Evolutionary conservation across 37 sponge, comb jelly and placozoan genomes (phyloP).

Genomic region (Geodia barretti): DNA sequence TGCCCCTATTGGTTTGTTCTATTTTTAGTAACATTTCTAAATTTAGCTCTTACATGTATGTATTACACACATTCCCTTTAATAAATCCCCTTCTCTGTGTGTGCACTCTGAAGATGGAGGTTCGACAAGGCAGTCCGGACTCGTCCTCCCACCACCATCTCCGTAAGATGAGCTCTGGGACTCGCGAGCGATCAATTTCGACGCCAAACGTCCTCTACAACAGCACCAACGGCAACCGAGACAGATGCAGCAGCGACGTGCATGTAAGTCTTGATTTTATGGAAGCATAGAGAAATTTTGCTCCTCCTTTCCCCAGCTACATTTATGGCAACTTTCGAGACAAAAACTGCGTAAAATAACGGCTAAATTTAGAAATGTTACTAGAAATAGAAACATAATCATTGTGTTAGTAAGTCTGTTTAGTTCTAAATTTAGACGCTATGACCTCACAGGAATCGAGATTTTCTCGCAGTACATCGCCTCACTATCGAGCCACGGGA

Average conservation of each 20-base stretch:
- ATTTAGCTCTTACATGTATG: too few species aligned
- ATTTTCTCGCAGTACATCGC: conserved; percentile 54
- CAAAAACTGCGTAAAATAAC: too few species aligned
- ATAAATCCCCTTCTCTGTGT: too few species aligned
- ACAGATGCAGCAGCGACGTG: conserved; percentile 19
- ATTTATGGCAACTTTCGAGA: too few species aligned
- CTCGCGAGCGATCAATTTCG: conserved; percentile 77
- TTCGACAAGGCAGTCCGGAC: not conserved
- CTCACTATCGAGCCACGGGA: conserved; percentile 39
- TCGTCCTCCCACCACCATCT: not conserved
- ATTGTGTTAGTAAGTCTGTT: not conserved
- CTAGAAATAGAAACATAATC: too few species aligned
- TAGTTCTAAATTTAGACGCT: not conserved
- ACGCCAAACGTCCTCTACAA: conserved; percentile 79
- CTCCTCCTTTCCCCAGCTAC: not conserved
- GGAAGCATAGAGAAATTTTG: not conserved
- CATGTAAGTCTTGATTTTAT: conserved; percentile 4
- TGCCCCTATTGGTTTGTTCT: too few species aligned
- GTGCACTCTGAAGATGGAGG: not conserved
- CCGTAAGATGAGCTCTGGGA: conserved; percentile 15
- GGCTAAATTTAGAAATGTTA: too few species aligned
- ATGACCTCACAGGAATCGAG: conserved; percentile 23
- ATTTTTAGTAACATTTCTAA: too few species aligned
- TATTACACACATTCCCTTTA: too few species aligned
- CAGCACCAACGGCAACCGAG: conserved; percentile 3